Evolutionary conservation across 2,113 vertebrate genomes (phyloP).

Genomic region (Sphaerodactylus townsendi): DNA sequence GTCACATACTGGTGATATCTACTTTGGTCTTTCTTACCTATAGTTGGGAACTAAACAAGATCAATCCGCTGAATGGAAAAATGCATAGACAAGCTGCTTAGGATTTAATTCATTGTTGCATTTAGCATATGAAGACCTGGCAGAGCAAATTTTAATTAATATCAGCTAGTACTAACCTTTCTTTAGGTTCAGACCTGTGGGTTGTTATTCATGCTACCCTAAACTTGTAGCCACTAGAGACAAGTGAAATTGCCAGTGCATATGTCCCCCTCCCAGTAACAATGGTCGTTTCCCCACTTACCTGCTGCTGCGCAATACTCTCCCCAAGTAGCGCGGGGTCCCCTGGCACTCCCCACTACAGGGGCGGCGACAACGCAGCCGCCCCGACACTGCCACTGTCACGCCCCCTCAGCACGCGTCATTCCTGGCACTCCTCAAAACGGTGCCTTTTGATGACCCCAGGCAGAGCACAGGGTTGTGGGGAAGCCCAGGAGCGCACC

Average conservation of each 20-base stretch:
- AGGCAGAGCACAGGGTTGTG: too few relatives aligned
- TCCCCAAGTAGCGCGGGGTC: too few relatives aligned
- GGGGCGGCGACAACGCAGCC: too few relatives aligned
- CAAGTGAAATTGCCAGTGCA: background rate
- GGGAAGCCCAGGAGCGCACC: too few relatives aligned
- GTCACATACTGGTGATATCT: background rate
- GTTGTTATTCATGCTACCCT: background rate
- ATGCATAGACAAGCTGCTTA: background rate
- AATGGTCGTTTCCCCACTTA: too few relatives aligned
- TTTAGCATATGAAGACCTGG: background rate
- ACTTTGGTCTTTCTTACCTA: background rate
- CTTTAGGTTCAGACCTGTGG: background rate
- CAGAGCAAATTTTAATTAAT: background rate
- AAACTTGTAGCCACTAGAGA: background rate
- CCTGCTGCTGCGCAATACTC: too few relatives aligned
- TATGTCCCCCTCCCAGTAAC: too few relatives aligned
- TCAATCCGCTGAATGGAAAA: background rate
- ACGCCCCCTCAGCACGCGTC: too few relatives aligned
- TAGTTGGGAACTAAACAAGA: background rate
- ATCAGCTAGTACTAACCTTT: background rate
- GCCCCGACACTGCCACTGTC: too few relatives aligned
- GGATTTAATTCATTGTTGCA: background rate
- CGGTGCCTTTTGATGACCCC: too few relatives aligned
- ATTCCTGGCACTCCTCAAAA: too few relatives aligned
- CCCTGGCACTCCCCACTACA: too few relatives aligned